These are phyloP conservation scores for Passer domesticus DNA, from an alignment of 2,113 vertebrate genomes.

Conservation along the genomic window DNA sequence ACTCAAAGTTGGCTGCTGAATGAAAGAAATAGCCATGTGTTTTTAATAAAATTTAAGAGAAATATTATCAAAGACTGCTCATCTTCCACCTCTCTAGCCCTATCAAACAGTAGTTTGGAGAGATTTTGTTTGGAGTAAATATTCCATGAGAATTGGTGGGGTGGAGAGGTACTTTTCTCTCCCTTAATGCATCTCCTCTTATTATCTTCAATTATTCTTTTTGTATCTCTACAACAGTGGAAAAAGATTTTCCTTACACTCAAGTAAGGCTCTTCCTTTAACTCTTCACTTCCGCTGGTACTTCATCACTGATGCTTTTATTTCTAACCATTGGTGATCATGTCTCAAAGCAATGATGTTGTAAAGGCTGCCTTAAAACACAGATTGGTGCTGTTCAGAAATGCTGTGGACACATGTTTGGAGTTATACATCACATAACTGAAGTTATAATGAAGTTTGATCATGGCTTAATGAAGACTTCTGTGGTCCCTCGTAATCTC, in stretches of 20 bases:
- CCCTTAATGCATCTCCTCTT: background rate
- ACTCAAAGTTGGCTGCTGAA: background rate
- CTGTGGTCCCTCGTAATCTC: background rate
- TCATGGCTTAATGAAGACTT: background rate
- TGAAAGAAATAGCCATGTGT: background rate
- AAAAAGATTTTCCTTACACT: background rate
- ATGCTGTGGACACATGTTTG: background rate
- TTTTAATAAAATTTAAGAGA: background rate
- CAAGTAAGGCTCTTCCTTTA: background rate
- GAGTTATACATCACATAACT: background rate
- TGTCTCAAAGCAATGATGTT: background rate
- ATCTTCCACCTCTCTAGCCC: background rate
- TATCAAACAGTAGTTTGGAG: background rate
- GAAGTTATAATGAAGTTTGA: background rate
- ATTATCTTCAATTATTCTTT: background rate
- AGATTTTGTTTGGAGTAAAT: background rate
- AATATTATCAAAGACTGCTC: background rate
- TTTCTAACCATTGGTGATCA: background rate
- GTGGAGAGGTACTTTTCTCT: background rate
- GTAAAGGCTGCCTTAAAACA: background rate
- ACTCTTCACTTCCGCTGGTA: background rate
- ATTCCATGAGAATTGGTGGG: fast-evolving
- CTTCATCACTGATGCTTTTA: background rate
- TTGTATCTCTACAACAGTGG: background rate
- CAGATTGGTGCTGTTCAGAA: background rate